These are phyloP conservation scores for Erythrocercus mccallii DNA, from an alignment of 2,113 vertebrate genomes.

Conservation along the genomic window DNA sequence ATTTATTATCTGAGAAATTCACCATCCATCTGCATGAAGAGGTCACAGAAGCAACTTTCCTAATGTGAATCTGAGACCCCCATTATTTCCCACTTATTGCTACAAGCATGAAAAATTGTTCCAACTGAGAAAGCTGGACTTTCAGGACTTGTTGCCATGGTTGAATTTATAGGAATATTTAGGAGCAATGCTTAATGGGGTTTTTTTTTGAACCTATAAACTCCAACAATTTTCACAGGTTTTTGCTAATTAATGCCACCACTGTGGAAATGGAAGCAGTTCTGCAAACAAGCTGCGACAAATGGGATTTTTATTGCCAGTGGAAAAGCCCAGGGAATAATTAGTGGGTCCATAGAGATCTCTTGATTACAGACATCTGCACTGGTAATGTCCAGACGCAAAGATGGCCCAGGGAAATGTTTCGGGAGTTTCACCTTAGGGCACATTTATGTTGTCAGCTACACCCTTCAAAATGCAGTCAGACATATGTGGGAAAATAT, in stretches of 20 bases:
- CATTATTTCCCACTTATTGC: conserved; percentile 64
- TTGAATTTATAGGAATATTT: conserved; percentile 64
- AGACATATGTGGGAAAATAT: conserved; percentile 82
- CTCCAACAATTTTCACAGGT: conserved; percentile 69
- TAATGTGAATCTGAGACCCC: conserved; percentile 57
- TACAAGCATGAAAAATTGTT: conserved; percentile 65
- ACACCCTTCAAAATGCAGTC: conserved; percentile 64
- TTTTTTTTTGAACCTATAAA: conserved; percentile 55
- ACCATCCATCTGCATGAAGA: conserved; percentile 59
- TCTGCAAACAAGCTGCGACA: conserved; percentile 71
- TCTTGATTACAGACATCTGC: conserved; percentile 72
- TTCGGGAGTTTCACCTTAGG: conserved; percentile 72
- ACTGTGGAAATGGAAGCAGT: conserved; percentile 68
- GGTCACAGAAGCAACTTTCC: conserved; percentile 52
- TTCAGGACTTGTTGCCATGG: conserved; percentile 40
- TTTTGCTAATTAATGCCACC: conserved; percentile 79
- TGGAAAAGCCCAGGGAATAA: conserved; percentile 75
- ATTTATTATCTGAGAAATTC: conserved; percentile 71
- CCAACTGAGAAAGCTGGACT: conserved; percentile 33
- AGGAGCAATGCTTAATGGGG: not conserved
- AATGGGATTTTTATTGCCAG: conserved; percentile 76
- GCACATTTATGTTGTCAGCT: conserved; percentile 77
- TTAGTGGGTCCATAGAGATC: conserved; percentile 67
- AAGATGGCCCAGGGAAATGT: conserved; percentile 65
- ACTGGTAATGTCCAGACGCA: conserved; percentile 64